Evolutionary conservation across 2,888 invertebrate species (phyloP).

Genomic region (Theristus sp.): DNA sequence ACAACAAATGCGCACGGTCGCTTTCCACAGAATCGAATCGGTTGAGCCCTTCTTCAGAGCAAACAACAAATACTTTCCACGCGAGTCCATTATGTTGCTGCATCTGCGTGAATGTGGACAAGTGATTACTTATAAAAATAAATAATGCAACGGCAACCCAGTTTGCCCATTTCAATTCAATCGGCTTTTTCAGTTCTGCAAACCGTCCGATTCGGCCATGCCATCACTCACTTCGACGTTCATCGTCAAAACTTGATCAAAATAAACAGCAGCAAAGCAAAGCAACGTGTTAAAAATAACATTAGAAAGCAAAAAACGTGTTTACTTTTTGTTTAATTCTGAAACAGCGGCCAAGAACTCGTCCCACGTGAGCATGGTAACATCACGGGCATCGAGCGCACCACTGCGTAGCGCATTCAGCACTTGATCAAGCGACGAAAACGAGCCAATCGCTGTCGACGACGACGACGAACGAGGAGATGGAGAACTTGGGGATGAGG

Average conservation of each 20-base stretch:
- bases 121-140: too few species aligned
- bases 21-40: conserved; percentile 48
- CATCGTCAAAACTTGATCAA: too few species aligned
- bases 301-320: background rate
- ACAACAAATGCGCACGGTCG: conserved; percentile 43
- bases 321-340: background rate
- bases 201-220: too few species aligned
- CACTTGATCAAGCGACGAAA: background rate
- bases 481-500: too few species aligned
- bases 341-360: background rate
- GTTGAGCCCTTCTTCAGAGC: conserved; percentile 47
- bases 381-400: background rate
- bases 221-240: too few species aligned
- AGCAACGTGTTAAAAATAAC: background rate
- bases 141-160: too few species aligned
- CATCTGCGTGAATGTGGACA: too few species aligned
- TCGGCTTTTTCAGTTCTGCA: too few species aligned
- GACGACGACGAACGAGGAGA: too few species aligned
- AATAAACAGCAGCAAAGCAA: too few species aligned
- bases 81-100: background rate
- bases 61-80: conserved; percentile 37
- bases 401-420: background rate
- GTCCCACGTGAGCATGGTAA: background rate
- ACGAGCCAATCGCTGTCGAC: too few species aligned
- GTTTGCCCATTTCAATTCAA: too few species aligned